Base-by-base conservation (phyloP, 1,140 invertebrate genomes). In the Aphidius ervi region DNA sequence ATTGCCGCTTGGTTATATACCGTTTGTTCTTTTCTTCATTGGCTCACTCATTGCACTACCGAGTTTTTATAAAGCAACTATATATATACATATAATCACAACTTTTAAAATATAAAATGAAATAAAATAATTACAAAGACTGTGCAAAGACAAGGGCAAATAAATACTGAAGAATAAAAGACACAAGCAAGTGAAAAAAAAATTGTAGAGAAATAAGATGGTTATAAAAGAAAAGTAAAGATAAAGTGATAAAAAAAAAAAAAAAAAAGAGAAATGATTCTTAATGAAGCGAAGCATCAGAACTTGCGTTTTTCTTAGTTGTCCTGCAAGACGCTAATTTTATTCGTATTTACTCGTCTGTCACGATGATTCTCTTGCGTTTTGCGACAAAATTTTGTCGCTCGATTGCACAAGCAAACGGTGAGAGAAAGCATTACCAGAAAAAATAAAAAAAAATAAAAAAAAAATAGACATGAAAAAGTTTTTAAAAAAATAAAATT, bases 341-440 rank as follows among this genome's bases (percentile, higher is more conserved):
- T 61, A 64, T 58, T 59, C 58, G 54, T 49, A 59, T 63, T 58
- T 58, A 47, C 62, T 53, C 46, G 62, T 63, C 62, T 43, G 57
- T 63, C 57, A 59, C 39, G 62, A 47, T 52, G 55, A 53, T 54
- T 45, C 40, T 43, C 53, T n/a, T 43, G 7, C 2, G 37, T 39
- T 9, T n/a, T 54, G 52, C 41, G 37, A 53, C 49, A 40, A 53
- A 57, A 46, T 8, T n/a, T 56, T 50, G 40, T 39, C 40, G 6
- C 52, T 40, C 7, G 52, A 54, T 40, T 8, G 52, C 39, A n/a
- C 39, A 41, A 39, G 16, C 52, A 54, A 67, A 56, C 63, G 58
- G 9, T 23, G 46, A 54, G 16, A 45, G 42, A 47, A 16, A 45
- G 47, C 46, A 54, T 9, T 41, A 41, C 10, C n/a, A 54, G 1